These are phyloP conservation scores for Holothuria leucospilota DNA, from an alignment of 53 echinoderm and acorn worm genomes.

Conservation along the genomic window DNA sequence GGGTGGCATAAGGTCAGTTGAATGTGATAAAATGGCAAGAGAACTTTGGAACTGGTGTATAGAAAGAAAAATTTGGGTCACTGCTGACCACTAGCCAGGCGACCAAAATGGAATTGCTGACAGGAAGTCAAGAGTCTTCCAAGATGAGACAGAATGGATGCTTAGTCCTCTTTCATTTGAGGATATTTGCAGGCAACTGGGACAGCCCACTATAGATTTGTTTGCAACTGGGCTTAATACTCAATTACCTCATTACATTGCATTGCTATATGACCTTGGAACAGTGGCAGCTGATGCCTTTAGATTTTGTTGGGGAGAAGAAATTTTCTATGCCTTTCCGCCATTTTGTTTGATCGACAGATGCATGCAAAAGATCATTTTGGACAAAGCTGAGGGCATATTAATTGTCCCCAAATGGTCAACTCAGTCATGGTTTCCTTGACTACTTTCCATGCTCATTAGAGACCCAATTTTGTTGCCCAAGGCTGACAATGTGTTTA, in stretches of 20 bases:
- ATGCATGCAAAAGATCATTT: background rate
- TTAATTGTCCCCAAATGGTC: background rate
- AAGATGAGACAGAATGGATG: slow-evolving; percentile 68
- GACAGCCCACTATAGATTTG: slow-evolving; percentile 36
- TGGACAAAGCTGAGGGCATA: background rate
- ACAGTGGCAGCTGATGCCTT: slow-evolving; percentile 45
- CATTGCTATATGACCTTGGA: slow-evolving; percentile 53
- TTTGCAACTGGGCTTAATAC: slow-evolving; percentile 61
- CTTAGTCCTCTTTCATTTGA: slow-evolving; percentile 26
- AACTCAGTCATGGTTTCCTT: slow-evolving; percentile 5
- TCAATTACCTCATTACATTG: slow-evolving; percentile 37
- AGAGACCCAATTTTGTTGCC: background rate
- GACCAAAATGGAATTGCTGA: slow-evolving; percentile 58
- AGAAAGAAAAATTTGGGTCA: slow-evolving; percentile 46
- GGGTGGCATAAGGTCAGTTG: slow-evolving; percentile 57
- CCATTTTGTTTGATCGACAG: slow-evolving; percentile 12
- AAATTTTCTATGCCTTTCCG: slow-evolving; percentile 25
- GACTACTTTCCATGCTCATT: background rate
- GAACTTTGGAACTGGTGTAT: slow-evolving; percentile 65
- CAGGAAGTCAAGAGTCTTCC: slow-evolving; percentile 53
- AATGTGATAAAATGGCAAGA: slow-evolving; percentile 45
- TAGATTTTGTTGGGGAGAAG: slow-evolving; percentile 37
- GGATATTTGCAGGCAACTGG: slow-evolving; percentile 13
- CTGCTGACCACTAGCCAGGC: slow-evolving; percentile 59
- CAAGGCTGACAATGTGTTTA: background rate